Percentiles rank a stretch among this genome's conserved stretches.
phyloP scores from a whole-genome alignment of 2,888 invertebrate species.

The Pyrrhia umbra region DNA sequence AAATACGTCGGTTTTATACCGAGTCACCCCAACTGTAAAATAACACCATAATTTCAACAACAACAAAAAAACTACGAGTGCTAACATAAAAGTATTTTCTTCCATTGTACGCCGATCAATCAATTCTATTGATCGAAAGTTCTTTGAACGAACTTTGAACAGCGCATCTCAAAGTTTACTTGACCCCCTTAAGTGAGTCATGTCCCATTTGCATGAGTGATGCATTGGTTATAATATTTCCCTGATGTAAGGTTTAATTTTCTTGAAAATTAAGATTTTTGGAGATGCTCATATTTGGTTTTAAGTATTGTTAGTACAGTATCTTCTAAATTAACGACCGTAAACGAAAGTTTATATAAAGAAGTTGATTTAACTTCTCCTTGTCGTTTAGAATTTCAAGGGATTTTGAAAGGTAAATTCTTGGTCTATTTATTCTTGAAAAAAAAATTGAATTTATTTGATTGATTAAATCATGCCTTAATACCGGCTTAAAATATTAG shows the following conservation, averaged over 20 bases:
- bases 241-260: not conserved
- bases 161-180: slow-evolving; percentile 55
- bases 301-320: too few species aligned
- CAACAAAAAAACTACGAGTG: slow-evolving; percentile 2
- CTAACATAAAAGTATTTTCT: slow-evolving; percentile 34
- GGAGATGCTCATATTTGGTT: too few species aligned
- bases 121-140: slow-evolving; percentile 53
- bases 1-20: not conserved
- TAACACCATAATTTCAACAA: not conserved
- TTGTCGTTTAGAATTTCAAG: too few species aligned
- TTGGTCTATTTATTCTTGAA: too few species aligned
- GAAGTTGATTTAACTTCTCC: too few species aligned
- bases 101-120: slow-evolving; percentile 55
- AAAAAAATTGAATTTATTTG: too few species aligned
- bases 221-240: slow-evolving; percentile 43
- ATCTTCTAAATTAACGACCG: too few species aligned
- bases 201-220: slow-evolving; percentile 38
- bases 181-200: slow-evolving; percentile 11
- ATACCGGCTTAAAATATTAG: too few species aligned
- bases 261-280: not conserved
- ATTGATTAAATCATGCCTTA: too few species aligned
- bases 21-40: not conserved
- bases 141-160: slow-evolving; percentile 48
- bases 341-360: too few species aligned
- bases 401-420: too few species aligned